Percentiles rank a stretch among this genome's conserved stretches.
Conservation (phyloP, 2,797 vertebrate species). For the Ara ararauna region DNA sequence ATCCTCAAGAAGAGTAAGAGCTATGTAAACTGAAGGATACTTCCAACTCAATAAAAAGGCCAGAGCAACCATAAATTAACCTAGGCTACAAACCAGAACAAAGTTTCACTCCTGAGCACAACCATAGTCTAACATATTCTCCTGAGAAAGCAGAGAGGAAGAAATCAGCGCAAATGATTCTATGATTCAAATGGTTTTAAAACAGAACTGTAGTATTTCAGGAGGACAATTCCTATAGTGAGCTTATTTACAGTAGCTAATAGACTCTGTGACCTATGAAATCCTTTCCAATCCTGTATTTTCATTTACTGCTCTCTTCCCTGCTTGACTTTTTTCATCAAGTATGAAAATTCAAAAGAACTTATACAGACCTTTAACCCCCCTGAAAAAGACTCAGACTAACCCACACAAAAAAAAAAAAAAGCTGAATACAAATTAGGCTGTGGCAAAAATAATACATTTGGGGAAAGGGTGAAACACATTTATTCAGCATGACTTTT, state of each 20-base stretch:
- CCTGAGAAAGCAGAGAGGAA: rapidly evolving
- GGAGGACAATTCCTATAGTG: rapidly evolving
- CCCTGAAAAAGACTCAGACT: not conserved
- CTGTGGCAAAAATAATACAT: not conserved
- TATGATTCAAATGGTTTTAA: not conserved
- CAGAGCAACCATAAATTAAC: not conserved
- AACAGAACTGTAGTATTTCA: not conserved
- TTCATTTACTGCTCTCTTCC: not conserved
- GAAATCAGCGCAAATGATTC: not conserved
- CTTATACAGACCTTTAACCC: not conserved
- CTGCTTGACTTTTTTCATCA: not conserved
- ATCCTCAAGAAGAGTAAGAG: not conserved
- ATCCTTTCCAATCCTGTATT: not conserved
- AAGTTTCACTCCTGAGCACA: not conserved
- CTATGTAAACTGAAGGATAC: not conserved
- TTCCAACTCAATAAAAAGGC: not conserved
- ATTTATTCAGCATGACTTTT: rapidly evolving
- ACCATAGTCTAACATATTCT: not conserved
- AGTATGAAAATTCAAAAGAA: not conserved
- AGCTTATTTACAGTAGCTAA: not conserved
- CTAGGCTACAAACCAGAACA: not conserved
- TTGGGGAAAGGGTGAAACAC: rapidly evolving
- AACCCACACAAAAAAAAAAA: too few species aligned
- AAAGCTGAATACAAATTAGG: rapidly evolving
- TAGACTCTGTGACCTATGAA: not conserved